Percentiles rank a stretch among this genome's conserved stretches.
Evolutionary conservation across 2,797 vertebrate species (phyloP).

Genomic region (Semotilus atromaculatus): DNA sequence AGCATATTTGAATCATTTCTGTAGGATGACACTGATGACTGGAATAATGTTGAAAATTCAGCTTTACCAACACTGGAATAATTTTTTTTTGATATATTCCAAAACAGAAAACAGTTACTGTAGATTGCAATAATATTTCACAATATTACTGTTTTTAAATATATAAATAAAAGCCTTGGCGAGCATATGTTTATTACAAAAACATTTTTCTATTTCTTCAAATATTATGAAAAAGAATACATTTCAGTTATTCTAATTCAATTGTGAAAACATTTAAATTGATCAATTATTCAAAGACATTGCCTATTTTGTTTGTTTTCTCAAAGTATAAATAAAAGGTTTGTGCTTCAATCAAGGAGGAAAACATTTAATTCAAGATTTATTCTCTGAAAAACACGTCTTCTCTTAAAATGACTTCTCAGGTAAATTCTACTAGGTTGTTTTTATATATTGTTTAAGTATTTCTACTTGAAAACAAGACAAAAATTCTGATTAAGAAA

Average conservation of each 20-base stretch:
- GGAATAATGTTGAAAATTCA: neutral
- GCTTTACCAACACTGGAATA: neutral
- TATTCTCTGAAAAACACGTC: neutral
- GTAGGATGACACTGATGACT: neutral
- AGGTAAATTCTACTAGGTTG: neutral
- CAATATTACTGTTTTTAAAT: neutral
- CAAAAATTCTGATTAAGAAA: constrained; percentile 11
- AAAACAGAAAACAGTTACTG: neutral
- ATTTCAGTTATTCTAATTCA: neutral
- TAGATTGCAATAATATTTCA: neutral
- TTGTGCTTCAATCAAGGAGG: neutral
- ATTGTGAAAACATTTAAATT: neutral
- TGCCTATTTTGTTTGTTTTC: neutral
- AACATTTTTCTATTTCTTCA: neutral
- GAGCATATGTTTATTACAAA: neutral
- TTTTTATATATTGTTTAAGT: neutral
- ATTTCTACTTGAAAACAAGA: neutral
- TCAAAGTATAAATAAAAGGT: neutral
- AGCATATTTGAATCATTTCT: neutral
- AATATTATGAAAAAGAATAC: neutral
- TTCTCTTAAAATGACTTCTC: neutral
- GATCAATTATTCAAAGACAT: neutral
- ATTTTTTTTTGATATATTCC: neutral
- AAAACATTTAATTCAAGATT: neutral
- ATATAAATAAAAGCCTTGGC: neutral